Percentiles rank a stretch among this genome's conserved stretches.
phyloP scores from a whole-genome alignment of 1,140 invertebrate genomes.

The Geopemphigus sp. region DNA sequence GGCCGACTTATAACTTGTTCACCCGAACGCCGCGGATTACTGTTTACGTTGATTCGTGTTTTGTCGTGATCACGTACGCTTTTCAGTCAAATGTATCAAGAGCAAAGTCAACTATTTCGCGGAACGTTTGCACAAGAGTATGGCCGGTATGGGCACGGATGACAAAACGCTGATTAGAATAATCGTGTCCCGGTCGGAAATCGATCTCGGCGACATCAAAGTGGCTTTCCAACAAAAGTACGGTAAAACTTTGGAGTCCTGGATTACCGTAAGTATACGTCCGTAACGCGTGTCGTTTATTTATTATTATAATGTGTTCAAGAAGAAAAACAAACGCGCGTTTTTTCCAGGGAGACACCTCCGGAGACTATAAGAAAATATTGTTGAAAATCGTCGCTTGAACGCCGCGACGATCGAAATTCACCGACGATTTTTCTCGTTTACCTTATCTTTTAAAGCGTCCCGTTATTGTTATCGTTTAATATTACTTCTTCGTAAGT shows the following conservation, averaged over 20 bases:
- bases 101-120: slow-evolving; percentile 88
- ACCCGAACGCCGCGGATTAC: too few relatives aligned
- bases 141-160: slow-evolving; percentile 83
- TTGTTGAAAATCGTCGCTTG: slow-evolving; percentile 56
- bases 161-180: slow-evolving; percentile 84
- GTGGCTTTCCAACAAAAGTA: slow-evolving; percentile 75
- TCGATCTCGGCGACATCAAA: slow-evolving; percentile 84
- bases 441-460: neutral
- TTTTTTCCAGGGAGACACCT: slow-evolving; percentile 76
- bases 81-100: slow-evolving; percentile 73
- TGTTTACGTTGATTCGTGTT: too few relatives aligned
- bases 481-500: neutral
- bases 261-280: slow-evolving; percentile 60
- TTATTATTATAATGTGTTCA: too few relatives aligned
- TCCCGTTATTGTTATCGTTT: neutral
- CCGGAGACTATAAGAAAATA: slow-evolving; percentile 81
- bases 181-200: slow-evolving; percentile 81
- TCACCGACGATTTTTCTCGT: neutral
- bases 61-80: neutral
- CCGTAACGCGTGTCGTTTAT: too few relatives aligned
- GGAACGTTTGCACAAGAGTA: slow-evolving; percentile 79
- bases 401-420: neutral
- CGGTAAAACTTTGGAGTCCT: slow-evolving; percentile 74
- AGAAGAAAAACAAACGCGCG: neutral
- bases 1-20: too few relatives aligned